Base-by-base conservation (phyloP, 2,797 vertebrate genomes). In the Chromobotia macracanthus region DNA sequence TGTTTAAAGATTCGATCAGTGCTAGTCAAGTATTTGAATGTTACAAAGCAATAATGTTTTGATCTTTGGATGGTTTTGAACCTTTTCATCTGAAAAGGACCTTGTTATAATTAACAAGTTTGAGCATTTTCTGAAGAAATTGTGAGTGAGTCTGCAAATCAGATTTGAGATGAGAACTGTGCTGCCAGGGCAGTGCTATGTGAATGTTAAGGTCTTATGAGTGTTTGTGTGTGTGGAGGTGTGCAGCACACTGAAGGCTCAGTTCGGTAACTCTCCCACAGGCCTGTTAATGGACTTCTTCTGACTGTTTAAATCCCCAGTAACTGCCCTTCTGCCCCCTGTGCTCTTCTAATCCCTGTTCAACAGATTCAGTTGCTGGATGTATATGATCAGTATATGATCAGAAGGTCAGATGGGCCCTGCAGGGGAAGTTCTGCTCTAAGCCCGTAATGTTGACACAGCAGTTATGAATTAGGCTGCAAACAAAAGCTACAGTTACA, bases 341-440 rank as follows among this genome's bases (percentile, higher is more conserved):
- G n/a, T n/a, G n/a, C n/a, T n/a, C n/a, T n/a, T n/a, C 25, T 84
- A 82, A 86, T 87, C 83, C 77, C 19, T 1, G 3, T 76, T 87
- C 81, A 87, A 85, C 84, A 77, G 82, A 73, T 83, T 75, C 86
- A 87, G 85, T 82, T 87, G 85, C 65, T 64, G 60, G 13, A 28
- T 74, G 66, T 70, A 18, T 77, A 41, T 19, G 73, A 21, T 23
- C 31, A 28, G 41, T 68, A 41, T n/a, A 71, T 19, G 55, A 75
- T 61, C 1, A 46, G 44, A 51, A 46, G 12, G 41, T 31, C 28
- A 75, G 1, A 68, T 58, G 19, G 46, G 19, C 65, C 18, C 44
- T 69, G 0, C 0, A 48, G 50, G 46, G 64, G 46, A 58, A 3
- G 19, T 31, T 50, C 58, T 50, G 44, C 18, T 28, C 41, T 50